Percentiles rank a stretch among this genome's conserved stretches.
These are phyloP conservation scores for Idaea dimidiata DNA, from an alignment of 2,888 invertebrate genomes.

Conservation along the genomic window DNA sequence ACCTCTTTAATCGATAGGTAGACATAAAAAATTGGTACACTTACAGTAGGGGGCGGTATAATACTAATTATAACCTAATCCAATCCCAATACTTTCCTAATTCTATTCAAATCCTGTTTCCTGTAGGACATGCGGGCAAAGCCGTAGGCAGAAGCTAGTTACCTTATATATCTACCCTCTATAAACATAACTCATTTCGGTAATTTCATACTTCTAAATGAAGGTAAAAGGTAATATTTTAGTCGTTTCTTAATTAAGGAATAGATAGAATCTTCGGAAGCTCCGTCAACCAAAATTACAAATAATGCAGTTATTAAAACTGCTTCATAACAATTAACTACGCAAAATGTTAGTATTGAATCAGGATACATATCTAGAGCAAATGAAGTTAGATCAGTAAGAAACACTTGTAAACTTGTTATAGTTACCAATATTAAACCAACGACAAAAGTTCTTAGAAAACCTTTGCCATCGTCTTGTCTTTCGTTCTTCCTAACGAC, in stretches of 20 bases:
- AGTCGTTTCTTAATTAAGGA: conserved; percentile 9
- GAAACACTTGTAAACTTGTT: conserved; percentile 52
- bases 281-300: conserved; percentile 24
- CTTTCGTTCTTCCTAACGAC: conserved; percentile 19
- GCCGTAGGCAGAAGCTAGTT: too few species aligned
- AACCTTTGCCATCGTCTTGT: conserved; percentile 12
- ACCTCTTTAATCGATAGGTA: too few species aligned
- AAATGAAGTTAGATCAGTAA: conserved; percentile 42
- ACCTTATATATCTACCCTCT: too few species aligned
- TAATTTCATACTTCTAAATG: neutral
- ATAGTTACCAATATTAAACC: conserved; percentile 50
- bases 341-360: conserved; percentile 14
- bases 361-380: neutral
- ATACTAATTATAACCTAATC: too few species aligned
- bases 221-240: neutral
- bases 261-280: conserved; percentile 4
- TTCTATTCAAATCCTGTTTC: too few species aligned
- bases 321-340: conserved; percentile 37
- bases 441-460: conserved; percentile 34
- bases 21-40: too few species aligned
- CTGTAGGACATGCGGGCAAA: too few species aligned
- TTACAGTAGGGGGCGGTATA: too few species aligned
- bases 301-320: conserved; percentile 34
- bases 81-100: too few species aligned
- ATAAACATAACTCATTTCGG: neutral